Evolutionary conservation across 1,140 invertebrate genomes (phyloP), one percentile per base, ranked within the genome.

Genomic region (Hestina assimilis): DNA sequence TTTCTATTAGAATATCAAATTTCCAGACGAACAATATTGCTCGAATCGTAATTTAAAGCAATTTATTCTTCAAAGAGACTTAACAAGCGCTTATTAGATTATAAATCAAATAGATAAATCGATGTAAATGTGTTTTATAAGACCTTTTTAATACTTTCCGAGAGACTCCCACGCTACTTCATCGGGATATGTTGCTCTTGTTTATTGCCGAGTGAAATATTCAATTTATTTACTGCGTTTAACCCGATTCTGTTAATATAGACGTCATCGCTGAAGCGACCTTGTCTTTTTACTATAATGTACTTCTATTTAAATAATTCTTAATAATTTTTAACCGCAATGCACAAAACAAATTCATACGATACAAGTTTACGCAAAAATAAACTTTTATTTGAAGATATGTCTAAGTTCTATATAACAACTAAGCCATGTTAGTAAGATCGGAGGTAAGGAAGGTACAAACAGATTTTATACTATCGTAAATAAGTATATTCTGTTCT

Each of bases 151-250:
- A 28, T 46, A 29, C 28, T 33, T 21, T 20, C 26, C 26, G 33
- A 15, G 28, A 31, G 28, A 26, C 24, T 23, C 54, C 54, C 54
- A 48, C 54, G 43, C 45, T 50, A 12, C 28, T 20, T 31, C 38
- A 26, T 31, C 14, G n/a, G 29, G 45, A 29, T 40, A 46, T 46
- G 35, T 59, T 50, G 31, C 38, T 43, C 33, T 43, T 59, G 31
- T 47, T 48, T 45, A 24, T 52, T 43, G 20, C 20, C 15, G 17
- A 23, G 24, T 14, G 24, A 52, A 43, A 46, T 52, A 59, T 59
- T 52, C 31, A 50, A 48, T 50, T 41, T 58, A 47, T 47, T 47
- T 33, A 17, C 26, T 47, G 15, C 21, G 4, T 17, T 4, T 14
- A 6, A 11, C 3, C 11, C 9, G 12, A 33, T 31, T 19, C 8